Evolutionary conservation across 2,888 invertebrate species (phyloP), one percentile per base, ranked within the genome.

Genomic region (Chrysina gloriosa): DNA sequence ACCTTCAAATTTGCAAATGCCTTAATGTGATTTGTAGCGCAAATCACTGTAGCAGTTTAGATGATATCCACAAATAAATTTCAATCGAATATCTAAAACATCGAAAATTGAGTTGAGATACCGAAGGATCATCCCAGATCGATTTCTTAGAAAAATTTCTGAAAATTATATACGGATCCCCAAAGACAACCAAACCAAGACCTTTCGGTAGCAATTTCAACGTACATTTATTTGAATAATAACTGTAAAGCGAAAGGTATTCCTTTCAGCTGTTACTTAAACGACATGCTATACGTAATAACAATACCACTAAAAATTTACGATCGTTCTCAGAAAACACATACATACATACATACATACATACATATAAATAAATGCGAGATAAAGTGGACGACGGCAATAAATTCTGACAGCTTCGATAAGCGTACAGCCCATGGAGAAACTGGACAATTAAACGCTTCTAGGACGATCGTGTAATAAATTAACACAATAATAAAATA

Each of bases 401-500:
- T 61, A 61, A 61, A 61, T 61, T 61, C 36, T 42, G 42, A 61
- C 42, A 42, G 58, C 58, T 42, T 39, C 27, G 58, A 61, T 61
- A 61, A 61, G 42, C 58, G 58, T 19, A 36, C 25, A 61, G 45
- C n/a, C 52, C 42, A n/a, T 27, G 23, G 25, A 61, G 58, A 42
- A 45, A 45, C 58, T 7, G 19, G 42, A 61, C 58, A 61, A 61
- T 61, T 61, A 61, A 42, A 61, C 27, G 42, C 58, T 61, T 42
- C 27, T 61, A 61, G 14, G 42, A 42, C 42, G 42, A 61, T 61
- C 42, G 58, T 42, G 58, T 61, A 61, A 61, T 61, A 61, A 61
- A 61, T 61, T 61, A 61, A 61, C 58, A 61, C 58, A 42, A 61
- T 61, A 61, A 61, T 61, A 61, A 61, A 61, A 61, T 61, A 52